Conservation (phyloP, 2,113 vertebrate genomes). For the Pelmatolapia mariae region DNA sequence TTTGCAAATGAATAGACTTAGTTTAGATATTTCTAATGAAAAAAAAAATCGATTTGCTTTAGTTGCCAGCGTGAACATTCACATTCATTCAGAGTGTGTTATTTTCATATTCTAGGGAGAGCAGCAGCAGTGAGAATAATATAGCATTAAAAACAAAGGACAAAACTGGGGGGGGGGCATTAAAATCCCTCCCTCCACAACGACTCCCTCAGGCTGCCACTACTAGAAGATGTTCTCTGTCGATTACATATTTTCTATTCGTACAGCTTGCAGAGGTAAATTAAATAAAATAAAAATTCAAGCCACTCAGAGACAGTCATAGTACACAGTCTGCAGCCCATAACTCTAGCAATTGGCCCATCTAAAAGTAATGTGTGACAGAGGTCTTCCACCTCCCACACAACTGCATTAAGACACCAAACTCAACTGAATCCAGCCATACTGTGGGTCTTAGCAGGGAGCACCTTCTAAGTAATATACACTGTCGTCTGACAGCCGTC, state of each 20-base stretch:
- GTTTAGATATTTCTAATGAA: background rate
- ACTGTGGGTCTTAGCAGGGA: background rate
- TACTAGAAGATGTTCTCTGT: slow-evolving; percentile 7
- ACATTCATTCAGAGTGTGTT: background rate
- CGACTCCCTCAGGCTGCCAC: background rate
- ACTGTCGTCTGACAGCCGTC: slow-evolving; percentile 41
- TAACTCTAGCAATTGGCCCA: background rate
- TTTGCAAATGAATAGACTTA: background rate
- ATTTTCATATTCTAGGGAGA: background rate
- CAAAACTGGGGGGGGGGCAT: background rate
- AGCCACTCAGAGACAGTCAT: background rate
- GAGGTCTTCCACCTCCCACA: slow-evolving; percentile 20
- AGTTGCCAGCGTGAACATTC: background rate
- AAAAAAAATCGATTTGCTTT: background rate
- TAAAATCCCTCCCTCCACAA: background rate
- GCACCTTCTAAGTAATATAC: slow-evolving; percentile 29
- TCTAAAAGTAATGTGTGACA: background rate
- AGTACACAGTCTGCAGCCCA: background rate
- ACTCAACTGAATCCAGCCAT: background rate
- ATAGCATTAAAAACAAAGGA: slow-evolving; percentile 28
- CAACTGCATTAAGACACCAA: slow-evolving; percentile 9
- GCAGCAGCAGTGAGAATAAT: background rate
- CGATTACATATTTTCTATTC: slow-evolving; percentile 16
- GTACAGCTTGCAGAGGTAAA: background rate
- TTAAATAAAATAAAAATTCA: background rate